Evolutionary conservation across 2,888 invertebrate genomes (phyloP).

Genomic region (Phymatocera aterrima): DNA sequence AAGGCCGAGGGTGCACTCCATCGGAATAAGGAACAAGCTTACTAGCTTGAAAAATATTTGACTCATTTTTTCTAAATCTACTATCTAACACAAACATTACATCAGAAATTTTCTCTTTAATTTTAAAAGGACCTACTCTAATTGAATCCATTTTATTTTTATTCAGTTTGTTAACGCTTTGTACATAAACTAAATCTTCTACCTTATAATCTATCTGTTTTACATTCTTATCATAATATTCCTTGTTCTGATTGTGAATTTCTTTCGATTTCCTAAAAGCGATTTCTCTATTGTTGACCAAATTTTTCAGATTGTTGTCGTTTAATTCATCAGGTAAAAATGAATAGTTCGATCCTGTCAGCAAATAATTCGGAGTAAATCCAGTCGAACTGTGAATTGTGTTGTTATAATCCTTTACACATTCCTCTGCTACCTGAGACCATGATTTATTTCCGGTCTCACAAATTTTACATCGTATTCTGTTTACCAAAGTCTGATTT

Average conservation of each 20-base stretch:
- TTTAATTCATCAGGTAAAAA: conserved; percentile 31
- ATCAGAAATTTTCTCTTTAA: conserved; percentile 41
- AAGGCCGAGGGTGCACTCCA: not conserved
- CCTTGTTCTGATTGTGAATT: conserved; percentile 45
- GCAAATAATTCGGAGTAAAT: conserved; percentile 55
- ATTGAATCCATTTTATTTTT: conserved; percentile 42
- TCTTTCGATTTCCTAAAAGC: conserved; percentile 27
- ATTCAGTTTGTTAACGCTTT: conserved; percentile 42
- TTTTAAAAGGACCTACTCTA: conserved; percentile 24
- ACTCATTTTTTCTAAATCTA: too few relatives aligned
- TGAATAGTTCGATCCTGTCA: conserved; percentile 46
- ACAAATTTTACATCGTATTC: conserved; percentile 50
- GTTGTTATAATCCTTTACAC: conserved; percentile 55
- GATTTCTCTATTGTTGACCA: conserved; percentile 28
- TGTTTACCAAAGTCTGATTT: conserved; percentile 48
- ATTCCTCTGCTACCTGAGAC: conserved; percentile 54
- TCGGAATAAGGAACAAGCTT: not conserved
- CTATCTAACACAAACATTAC: conserved; percentile 32
- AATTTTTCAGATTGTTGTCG: conserved; percentile 1
- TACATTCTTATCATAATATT: conserved; percentile 47
- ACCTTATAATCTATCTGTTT: conserved; percentile 33
- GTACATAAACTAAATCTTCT: conserved; percentile 44
- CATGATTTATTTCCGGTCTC: conserved; percentile 54
- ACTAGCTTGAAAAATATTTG: too few relatives aligned
- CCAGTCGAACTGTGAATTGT: conserved; percentile 54